Base-by-base conservation (phyloP, 2,797 vertebrate genomes). In the Paramormyrops hopkinsi region DNA sequence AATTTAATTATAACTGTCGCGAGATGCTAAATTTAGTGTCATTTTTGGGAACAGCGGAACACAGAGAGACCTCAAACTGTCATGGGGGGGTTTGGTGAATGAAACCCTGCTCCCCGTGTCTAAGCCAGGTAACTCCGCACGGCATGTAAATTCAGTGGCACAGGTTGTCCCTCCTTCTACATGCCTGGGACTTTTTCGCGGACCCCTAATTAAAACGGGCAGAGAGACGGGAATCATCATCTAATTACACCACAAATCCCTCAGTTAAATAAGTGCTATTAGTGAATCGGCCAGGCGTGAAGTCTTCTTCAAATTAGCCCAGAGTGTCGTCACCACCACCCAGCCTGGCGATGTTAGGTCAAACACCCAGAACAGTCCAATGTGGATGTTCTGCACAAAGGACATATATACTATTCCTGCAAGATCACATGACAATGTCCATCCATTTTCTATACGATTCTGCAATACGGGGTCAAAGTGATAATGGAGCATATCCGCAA, bases 131-230 rank as follows among this genome's bases (percentile, higher is more conserved):
- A 56, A 88, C 69, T 14, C 69, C 4, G 19, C 50, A 79, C 6
- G 73, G 56, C 69, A 62, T 73, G n/a, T 65, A 51, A 69, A 37
- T 88, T 83, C 79, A 88, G 1, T 29, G 53, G 14, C 22, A 7
- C 4, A 54, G 86, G 73, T 65, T 76, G 33, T 4, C 48, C 53
- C 51, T 76, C 44, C 69, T 12, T 17, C 7, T 51, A 1, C 19
- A 33, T 91, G 86, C 89, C 89, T 65, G 56, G 84, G 88, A 76
- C 65, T 89, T 89, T 88, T 29, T 54, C 51, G 73, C 73, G 22
- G 79, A 33, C 54, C 65, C 46, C 44, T 90, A 91, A 91, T 91
- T 91, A 89, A 91, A 90, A 84, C 76, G 56, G n/a, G 69, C 85
- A 89, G 62, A 90, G 86, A 88, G 82, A 88, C 69, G 48, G 48